Evolutionary conservation across 2,888 invertebrate species (phyloP), one percentile per base, ranked within the genome.

Genomic region (Plebejus anna): DNA sequence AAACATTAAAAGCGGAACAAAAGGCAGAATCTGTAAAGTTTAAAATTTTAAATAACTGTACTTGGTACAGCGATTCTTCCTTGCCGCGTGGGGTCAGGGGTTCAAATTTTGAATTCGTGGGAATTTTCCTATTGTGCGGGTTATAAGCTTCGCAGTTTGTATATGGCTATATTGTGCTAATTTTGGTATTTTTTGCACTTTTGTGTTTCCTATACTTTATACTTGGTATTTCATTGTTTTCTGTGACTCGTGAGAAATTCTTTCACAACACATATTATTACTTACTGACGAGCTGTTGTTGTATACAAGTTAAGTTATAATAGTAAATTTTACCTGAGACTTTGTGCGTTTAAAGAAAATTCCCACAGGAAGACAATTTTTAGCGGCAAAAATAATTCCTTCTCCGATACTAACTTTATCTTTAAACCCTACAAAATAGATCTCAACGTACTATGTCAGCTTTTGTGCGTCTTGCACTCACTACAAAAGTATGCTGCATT

Each of bases 21-120:
- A 9, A 70, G 16, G 11, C 36, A 36, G 5, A 38, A 11, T 22
- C 16, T 42, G 9, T n/a, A n/a, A 13, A 70, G 32, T 28, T 32
- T 28, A 71, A n/a, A 13, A 70, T 13, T 28, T 32, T 28, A 71
- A 71, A 4, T 71, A 71, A 42, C 71, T 4, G 42, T 42, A 71
- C 42, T 42, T 7, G 32, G 38, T 42, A n/a, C 9, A 71, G 71
- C 1, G n/a, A 71, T 71, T 71, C 42, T 22, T 38, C 16, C 38
- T 70, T 13, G 16, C 5, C 71, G 42, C 71, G 42, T 38, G 32
- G 38, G 70, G 71, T 71, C 71, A 71, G 71, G 71, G 42, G 71
- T 71, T 71, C 71, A 71, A n/a, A 71, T 42, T 42, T 36, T 36
- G 36, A 70, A 70, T 70, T n/a, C 36, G 36, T 70, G 70, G 70